Evolutionary conservation across 2,113 vertebrate genomes (phyloP), one percentile per base, ranked within the genome.

Genomic region (Cyrtonyx montezumae): DNA sequence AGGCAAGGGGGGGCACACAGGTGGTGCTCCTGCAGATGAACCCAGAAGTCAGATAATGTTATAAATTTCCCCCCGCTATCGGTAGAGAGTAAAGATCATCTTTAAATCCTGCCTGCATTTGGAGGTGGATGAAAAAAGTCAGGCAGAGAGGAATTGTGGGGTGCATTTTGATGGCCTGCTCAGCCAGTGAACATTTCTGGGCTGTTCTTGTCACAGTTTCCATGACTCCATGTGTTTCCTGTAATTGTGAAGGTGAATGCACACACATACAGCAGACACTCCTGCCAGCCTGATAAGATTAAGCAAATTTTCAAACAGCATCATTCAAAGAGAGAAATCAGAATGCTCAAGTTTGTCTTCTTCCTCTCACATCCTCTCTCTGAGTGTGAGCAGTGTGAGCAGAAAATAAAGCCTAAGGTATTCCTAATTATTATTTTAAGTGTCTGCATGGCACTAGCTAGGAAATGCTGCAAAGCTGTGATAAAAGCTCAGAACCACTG

Each of bases 251-350:
- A 67, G 85, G 28, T 8, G 56, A 94, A 28, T 79, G 76, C 63
- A 83, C 70, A 70, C 22, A 90, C 18, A 69, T 42, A 69, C 36
- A 84, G 40, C 42, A 89, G 75, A 77, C 3, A 8, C 43, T 70
- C 58, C 0, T 2, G 13, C 48, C 81, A 49, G 46, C 28, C 84
- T 74, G 87, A 87, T 93, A 87, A 93, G 89, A 92, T 78, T 65
- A 65, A 59, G 11, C 10, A 74, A 30, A 59, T 19, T 53, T 84
- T 71, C 74, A 87, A 91, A 67, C 65, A 85, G 20, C n/a, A 21
- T 61, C 61, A 45, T 89, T 84, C 69, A 82, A 80, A 77, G 30
- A 67, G 7, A 83, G 22, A 79, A 53, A 80, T 40, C 51, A 90
- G 90, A 85, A 83, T n/a, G 2, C 26, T 40, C 1, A 1, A 59